Percentiles rank a stretch among this genome's conserved stretches.
These are phyloP conservation scores for Nannoperca obscura DNA, from an alignment of 2,797 vertebrate genomes.

Conservation along the genomic window DNA sequence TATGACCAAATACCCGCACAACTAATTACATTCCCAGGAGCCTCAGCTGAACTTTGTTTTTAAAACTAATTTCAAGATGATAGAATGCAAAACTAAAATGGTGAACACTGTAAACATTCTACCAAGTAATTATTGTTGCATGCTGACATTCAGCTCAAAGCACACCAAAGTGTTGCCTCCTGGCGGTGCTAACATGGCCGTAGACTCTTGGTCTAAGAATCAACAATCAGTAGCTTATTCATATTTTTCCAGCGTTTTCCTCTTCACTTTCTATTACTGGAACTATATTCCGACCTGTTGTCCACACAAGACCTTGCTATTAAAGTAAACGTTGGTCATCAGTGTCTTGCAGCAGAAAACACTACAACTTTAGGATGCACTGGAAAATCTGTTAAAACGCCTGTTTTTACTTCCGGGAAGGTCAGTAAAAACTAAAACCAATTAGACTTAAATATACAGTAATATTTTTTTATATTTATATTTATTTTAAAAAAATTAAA, in stretches of 20 bases:
- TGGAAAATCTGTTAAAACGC: background rate
- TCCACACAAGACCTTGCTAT: background rate
- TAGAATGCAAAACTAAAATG: too few species aligned
- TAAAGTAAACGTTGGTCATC: background rate
- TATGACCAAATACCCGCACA: background rate
- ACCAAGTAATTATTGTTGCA: background rate
- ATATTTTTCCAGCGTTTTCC: background rate
- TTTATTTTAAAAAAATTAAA: too few species aligned
- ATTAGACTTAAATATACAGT: background rate
- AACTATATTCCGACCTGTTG: background rate
- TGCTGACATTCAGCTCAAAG: background rate
- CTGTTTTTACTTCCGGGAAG: background rate
- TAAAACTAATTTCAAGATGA: too few species aligned
- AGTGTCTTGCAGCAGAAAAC: background rate
- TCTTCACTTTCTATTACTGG: background rate
- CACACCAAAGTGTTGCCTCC: background rate
- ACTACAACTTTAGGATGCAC: background rate
- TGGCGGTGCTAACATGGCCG: background rate
- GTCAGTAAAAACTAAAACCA: background rate
- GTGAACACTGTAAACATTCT: too few species aligned
- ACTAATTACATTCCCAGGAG: too few species aligned
- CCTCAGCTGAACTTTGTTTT: too few species aligned
- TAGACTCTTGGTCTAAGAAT: background rate
- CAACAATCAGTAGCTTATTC: background rate
- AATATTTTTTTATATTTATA: background rate